phyloP scores from a whole-genome alignment of 1,140 invertebrate species.

The Trichonephila inaurata region DNA sequence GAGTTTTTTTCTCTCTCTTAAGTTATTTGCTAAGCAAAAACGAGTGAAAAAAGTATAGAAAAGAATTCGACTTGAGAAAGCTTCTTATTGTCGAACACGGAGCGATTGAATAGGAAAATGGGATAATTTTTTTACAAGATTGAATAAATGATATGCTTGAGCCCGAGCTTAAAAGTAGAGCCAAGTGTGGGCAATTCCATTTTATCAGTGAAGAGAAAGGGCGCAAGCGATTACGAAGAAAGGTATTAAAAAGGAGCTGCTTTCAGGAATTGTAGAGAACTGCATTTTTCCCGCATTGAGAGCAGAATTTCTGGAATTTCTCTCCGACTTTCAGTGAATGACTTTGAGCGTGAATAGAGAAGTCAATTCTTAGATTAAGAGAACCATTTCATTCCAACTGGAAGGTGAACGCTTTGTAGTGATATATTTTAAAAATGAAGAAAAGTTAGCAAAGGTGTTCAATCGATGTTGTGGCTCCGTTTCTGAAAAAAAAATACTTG shows the following conservation, averaged over 20 bases:
- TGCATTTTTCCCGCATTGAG: constrained; percentile 13
- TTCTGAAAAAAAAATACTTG: too few relatives aligned
- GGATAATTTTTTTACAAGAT: constrained; percentile 62
- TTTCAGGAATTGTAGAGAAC: not conserved
- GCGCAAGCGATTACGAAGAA: constrained; percentile 24
- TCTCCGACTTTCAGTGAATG: not conserved
- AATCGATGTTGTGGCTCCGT: too few relatives aligned
- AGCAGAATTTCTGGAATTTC: not conserved
- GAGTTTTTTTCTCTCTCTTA: too few relatives aligned
- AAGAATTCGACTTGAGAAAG: constrained; percentile 47
- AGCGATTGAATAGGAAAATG: constrained; percentile 47
- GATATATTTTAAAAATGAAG: not conserved
- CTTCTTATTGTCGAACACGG: constrained; percentile 48
- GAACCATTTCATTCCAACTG: not conserved
- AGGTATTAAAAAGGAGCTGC: constrained; percentile 26
- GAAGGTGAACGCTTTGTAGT: not conserved
- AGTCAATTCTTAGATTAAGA: not conserved
- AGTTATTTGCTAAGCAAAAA: constrained; percentile 59
- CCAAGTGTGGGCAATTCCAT: constrained; percentile 31
- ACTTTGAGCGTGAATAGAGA: not conserved
- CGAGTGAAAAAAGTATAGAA: constrained; percentile 30
- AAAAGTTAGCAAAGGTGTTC: too few relatives aligned
- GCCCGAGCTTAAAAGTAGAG: not conserved
- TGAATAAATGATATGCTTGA: constrained; percentile 63
- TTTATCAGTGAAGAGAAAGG: not conserved